These are phyloP conservation scores for Cabera pusaria DNA, from an alignment of 2,888 invertebrate genomes.

Conservation along the genomic window DNA sequence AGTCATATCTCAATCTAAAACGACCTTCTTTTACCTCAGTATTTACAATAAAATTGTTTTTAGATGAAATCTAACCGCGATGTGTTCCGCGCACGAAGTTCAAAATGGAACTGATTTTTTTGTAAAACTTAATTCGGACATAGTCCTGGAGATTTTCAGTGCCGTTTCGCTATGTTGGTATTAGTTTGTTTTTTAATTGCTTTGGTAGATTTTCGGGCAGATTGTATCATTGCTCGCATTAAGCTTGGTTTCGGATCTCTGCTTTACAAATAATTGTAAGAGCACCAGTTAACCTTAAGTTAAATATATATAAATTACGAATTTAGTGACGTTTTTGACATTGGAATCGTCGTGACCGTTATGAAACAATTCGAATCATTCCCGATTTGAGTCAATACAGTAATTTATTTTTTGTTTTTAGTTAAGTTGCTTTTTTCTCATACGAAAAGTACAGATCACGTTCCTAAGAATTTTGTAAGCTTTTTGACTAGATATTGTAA, in stretches of 20 bases:
- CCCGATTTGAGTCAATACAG: constrained; percentile 20
- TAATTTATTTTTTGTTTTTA: constrained; percentile 24
- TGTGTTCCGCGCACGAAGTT: constrained; percentile 54
- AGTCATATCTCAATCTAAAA: constrained; percentile 40
- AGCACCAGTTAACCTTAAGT: constrained; percentile 37
- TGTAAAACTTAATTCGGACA: constrained; percentile 37
- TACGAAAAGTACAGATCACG: constrained; percentile 23
- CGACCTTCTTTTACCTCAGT: constrained; percentile 54
- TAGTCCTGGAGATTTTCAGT: constrained; percentile 34
- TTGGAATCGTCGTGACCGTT: background rate
- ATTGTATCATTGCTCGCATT: constrained; percentile 31
- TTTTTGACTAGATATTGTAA: constrained; percentile 5
- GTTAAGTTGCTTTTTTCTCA: constrained; percentile 21
- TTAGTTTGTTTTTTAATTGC: constrained; percentile 40
- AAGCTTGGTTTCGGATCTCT: constrained; percentile 52
- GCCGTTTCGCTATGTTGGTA: constrained; percentile 18
- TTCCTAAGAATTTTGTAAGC: constrained; percentile 22
- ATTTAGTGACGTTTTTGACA: constrained; percentile 1
- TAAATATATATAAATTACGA: constrained; percentile 13
- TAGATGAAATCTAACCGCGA: constrained; percentile 48
- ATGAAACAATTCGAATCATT: constrained; percentile 18
- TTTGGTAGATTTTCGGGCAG: constrained; percentile 35
- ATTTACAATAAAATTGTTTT: constrained; percentile 50
- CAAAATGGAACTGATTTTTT: constrained; percentile 33
- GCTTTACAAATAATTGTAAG: constrained; percentile 44